Percentiles rank a stretch among this genome's conserved stretches.
Conservation (phyloP, 2,113 vertebrate genomes). For the Thalassarche chlororhynchos region DNA sequence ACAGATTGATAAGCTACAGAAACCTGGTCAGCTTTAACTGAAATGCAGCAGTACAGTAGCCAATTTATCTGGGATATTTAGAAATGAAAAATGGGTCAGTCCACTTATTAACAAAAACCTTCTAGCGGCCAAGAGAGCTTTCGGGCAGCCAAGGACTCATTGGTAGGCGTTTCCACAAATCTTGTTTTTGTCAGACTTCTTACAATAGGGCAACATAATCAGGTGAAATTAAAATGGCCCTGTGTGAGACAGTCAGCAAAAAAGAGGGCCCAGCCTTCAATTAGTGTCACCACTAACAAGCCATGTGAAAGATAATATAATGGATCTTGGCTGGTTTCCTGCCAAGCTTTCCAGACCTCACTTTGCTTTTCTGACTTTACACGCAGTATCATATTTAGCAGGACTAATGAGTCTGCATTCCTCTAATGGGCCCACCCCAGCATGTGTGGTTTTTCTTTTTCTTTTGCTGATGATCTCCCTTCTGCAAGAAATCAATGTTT, state of each 20-base stretch:
- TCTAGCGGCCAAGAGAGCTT: not conserved
- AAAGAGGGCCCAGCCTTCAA: conserved; percentile 7
- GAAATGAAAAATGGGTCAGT: not conserved
- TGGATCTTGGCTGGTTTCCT: conserved; percentile 31
- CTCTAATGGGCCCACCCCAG: conserved; percentile 21
- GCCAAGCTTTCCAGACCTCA: conserved; percentile 44
- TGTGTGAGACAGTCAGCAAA: not conserved
- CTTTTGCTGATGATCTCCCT: not conserved
- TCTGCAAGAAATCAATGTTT: not conserved
- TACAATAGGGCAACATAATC: not conserved
- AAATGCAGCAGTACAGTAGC: not conserved
- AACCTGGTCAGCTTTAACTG: not conserved
- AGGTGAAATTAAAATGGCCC: conserved; percentile 1
- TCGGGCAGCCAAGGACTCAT: not conserved
- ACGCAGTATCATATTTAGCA: not conserved
- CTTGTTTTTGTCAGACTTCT: conserved; percentile 19
- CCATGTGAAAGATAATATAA: conserved; percentile 36
- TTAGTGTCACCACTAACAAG: conserved; percentile 34
- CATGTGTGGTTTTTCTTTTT: not conserved
- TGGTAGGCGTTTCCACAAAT: not conserved
- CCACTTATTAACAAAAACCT: not conserved
- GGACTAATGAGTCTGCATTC: conserved; percentile 57
- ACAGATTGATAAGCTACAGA: not conserved
- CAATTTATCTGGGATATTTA: not conserved
- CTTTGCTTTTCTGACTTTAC: conserved; percentile 46